Percentiles rank a stretch among this genome's conserved stretches.
Conservation (phyloP, 2,888 invertebrate genomes). For the Limnephilus rhombicus region DNA sequence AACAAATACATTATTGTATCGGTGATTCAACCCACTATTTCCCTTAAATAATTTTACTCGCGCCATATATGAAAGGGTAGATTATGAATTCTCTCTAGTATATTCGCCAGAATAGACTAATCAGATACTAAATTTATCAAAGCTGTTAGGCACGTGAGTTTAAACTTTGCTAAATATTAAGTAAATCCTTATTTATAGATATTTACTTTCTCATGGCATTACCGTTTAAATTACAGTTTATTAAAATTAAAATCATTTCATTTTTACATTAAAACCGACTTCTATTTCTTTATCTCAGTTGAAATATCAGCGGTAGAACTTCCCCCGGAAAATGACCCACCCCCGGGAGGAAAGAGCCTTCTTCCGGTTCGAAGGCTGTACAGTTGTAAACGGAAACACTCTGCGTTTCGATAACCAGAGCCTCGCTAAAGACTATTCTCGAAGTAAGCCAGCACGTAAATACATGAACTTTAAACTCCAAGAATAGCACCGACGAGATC, state of each 20-base stretch:
- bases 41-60: no score
- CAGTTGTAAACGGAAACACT: conserved; percentile 24
- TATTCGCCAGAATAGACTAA: no score
- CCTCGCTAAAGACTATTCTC: background rate
- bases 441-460: background rate
- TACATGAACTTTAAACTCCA: background rate
- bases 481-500: background rate
- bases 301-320: background rate
- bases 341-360: background rate
- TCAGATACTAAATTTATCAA: no score
- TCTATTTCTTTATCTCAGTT: background rate
- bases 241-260: background rate
- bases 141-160: no score
- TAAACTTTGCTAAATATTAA: no score
- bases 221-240: no score
- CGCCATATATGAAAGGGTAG: no score
- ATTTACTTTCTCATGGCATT: no score
- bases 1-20: no score
- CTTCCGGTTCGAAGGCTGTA: conserved; percentile 18
- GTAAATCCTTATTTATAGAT: no score
- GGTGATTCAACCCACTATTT: no score
- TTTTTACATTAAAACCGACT: background rate
- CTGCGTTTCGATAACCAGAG: conserved; percentile 9
- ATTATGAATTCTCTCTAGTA: no score
- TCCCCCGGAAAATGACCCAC: background rate